Percentiles rank a stretch among this genome's conserved stretches.
Evolutionary conservation across 2,888 invertebrate genomes (phyloP).

Genomic region (Fragum sueziense): DNA sequence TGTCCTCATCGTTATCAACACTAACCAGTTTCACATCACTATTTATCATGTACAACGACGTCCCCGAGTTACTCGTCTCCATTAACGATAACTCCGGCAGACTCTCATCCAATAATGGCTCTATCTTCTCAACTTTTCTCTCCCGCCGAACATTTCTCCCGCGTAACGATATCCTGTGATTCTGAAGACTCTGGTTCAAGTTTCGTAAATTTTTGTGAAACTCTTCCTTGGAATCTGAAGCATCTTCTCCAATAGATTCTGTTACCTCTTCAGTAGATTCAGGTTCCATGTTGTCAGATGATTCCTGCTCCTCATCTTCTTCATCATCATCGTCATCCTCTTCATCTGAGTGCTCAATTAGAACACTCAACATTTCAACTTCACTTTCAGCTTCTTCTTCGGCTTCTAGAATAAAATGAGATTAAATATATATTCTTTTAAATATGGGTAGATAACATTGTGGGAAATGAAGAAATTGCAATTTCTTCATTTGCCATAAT

Average conservation of each 20-base stretch:
- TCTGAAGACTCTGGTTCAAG: constrained; percentile 7
- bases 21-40: neutral
- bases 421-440: no score
- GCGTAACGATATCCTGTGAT: neutral
- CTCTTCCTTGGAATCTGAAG: neutral
- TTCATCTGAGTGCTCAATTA: constrained; percentile 31
- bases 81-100: neutral
- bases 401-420: no score
- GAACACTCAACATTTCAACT: constrained; percentile 24
- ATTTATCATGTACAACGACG: neutral
- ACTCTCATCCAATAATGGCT: neutral
- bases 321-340: constrained; percentile 33
- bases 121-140: neutral
- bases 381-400: constrained; percentile 1
- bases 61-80: neutral
- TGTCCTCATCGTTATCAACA: neutral
- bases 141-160: neutral
- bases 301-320: constrained; percentile 17
- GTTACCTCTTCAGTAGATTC: constrained; percentile 1
- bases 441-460: no score
- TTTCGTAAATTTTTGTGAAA: neutral
- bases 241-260: neutral
- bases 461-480: no score
- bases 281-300: neutral
- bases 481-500: no score